Conservation (phyloP, 2,797 vertebrate species). For the Hoplostethus atlanticus region DNA sequence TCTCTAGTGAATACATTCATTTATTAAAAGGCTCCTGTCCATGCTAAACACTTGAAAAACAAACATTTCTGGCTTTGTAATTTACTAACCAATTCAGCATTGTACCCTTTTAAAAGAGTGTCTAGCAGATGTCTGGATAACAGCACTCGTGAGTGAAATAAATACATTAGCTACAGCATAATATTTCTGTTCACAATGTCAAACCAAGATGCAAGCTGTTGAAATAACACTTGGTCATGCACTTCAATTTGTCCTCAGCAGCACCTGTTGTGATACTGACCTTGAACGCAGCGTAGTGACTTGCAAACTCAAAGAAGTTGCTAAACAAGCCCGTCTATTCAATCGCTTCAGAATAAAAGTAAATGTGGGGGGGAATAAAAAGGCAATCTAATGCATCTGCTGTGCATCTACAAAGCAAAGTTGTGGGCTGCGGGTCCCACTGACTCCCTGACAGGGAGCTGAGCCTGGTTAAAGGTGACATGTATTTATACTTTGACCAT, state of each 20-base stretch:
- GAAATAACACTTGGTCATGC: constrained; percentile 64
- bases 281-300: constrained; percentile 78
- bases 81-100: not conserved
- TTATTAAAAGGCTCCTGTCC: not conserved
- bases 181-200: constrained; percentile 9
- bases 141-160: not conserved
- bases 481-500: constrained; percentile 88
- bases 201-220: constrained; percentile 28
- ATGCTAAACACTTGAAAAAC: not conserved
- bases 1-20: constrained; percentile 26
- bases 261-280: constrained; percentile 86
- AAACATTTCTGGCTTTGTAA: not conserved
- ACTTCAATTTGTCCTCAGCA: constrained; percentile 53
- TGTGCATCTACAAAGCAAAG: constrained; percentile 28
- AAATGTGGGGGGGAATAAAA: constrained; percentile 1
- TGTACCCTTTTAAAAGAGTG: too few species aligned
- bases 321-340: constrained; percentile 16
- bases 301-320: constrained; percentile 34
- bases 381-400: constrained; percentile 51
- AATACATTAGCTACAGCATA: not conserved
- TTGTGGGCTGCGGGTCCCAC: constrained; percentile 61
- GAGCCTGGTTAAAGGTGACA: constrained; percentile 80
- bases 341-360: not conserved
- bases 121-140: not conserved
- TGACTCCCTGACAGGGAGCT: constrained; percentile 79